These are phyloP conservation scores for Nomada flava DNA, from an alignment of 2,888 invertebrate species.

Conservation along the genomic window DNA sequence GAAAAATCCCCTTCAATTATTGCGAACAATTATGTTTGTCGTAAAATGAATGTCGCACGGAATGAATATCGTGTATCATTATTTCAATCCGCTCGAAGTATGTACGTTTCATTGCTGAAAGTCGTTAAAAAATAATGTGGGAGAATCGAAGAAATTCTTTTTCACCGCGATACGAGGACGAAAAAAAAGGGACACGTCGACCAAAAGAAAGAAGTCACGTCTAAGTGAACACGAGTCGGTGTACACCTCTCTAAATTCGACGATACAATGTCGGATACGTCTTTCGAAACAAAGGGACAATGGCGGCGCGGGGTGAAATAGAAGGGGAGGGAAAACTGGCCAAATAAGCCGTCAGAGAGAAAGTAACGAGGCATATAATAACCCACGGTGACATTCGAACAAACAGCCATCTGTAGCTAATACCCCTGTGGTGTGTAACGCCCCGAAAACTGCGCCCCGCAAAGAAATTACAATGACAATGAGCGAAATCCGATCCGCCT, in stretches of 20 bases:
- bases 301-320: constrained; percentile 28
- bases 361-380: constrained; percentile 84
- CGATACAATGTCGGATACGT: constrained; percentile 37
- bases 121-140: no score
- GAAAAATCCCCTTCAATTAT: not conserved
- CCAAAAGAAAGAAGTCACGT: constrained; percentile 17
- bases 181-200: not conserved
- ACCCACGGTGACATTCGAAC: constrained; percentile 82
- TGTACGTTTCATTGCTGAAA: no score
- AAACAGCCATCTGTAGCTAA: constrained; percentile 84
- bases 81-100: no score
- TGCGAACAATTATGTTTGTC: no score
- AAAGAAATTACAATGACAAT: constrained; percentile 84
- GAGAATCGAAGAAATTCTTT: not conserved
- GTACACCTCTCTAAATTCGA: constrained; percentile 33
- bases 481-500: constrained; percentile 83
- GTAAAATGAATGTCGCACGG: no score
- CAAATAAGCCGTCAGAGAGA: constrained; percentile 72
- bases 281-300: constrained; percentile 46
- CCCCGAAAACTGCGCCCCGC: constrained; percentile 83
- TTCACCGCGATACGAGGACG: not conserved
- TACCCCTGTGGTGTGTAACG: constrained; percentile 83
- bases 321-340: constrained; percentile 49
- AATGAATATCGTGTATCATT: no score
- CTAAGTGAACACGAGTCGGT: constrained; percentile 42